Conservation (phyloP, 2,888 invertebrate species). For the Gortyna flavago region DNA sequence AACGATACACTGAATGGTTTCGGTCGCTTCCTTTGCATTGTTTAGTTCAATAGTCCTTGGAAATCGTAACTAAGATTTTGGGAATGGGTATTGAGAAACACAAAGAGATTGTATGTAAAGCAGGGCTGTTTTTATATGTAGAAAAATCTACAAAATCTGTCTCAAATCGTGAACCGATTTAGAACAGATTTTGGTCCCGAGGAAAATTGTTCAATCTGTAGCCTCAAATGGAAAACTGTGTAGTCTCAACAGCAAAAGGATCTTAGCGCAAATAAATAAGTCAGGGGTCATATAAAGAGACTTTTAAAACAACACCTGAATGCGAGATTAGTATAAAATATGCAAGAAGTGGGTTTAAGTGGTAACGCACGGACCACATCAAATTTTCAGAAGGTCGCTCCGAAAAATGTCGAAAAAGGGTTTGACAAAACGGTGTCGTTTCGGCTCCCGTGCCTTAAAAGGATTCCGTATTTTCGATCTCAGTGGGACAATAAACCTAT, state of each 20-base stretch:
- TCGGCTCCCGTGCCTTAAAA: constrained; percentile 72
- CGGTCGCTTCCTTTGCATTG: constrained; percentile 32
- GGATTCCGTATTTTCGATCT: constrained; percentile 79
- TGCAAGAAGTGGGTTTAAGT: constrained; percentile 72
- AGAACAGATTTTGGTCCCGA: constrained; percentile 35
- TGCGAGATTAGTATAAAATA: constrained; percentile 71
- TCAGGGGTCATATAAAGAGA: constrained; percentile 57
- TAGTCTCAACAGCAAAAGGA: constrained; percentile 51
- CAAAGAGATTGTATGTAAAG: constrained; percentile 39
- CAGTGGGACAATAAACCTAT: constrained; percentile 80
- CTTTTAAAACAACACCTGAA: constrained; percentile 68
- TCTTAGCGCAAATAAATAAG: constrained; percentile 55
- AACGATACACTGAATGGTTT: constrained; percentile 49
- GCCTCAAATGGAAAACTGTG: constrained; percentile 41
- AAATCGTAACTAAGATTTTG: constrained; percentile 36
- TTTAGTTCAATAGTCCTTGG: constrained; percentile 44
- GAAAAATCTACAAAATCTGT: constrained; percentile 17
- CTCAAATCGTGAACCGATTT: constrained; percentile 32
- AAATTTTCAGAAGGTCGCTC: constrained; percentile 75
- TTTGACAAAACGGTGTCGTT: constrained; percentile 80
- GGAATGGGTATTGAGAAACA: constrained; percentile 23
- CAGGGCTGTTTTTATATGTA: not conserved
- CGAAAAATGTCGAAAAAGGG: constrained; percentile 71
- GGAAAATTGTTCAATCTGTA: constrained; percentile 33
- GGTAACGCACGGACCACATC: constrained; percentile 73